phyloP scores from a whole-genome alignment of 2,888 invertebrate genomes.

The Cerastis rubricosa region DNA sequence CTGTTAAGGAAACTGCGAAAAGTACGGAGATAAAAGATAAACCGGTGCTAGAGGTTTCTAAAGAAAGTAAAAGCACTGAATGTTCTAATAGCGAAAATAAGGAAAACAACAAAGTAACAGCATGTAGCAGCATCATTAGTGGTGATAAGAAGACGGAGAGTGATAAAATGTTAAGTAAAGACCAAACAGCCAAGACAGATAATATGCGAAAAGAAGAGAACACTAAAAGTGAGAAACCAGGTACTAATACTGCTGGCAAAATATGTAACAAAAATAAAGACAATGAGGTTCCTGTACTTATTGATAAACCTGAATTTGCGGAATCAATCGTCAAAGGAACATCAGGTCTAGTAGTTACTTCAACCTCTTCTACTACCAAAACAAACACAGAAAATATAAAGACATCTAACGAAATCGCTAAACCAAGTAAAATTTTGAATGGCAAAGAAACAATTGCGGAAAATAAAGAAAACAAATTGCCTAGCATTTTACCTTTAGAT shows the following conservation, averaged over 20 bases:
- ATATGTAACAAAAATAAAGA: slow-evolving; percentile 48
- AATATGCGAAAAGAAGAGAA: slow-evolving; percentile 43
- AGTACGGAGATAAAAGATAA: slow-evolving; percentile 42
- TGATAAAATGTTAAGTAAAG: slow-evolving; percentile 20
- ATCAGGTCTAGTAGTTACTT: slow-evolving; percentile 23
- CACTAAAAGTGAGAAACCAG: slow-evolving; percentile 44
- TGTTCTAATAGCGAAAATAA: slow-evolving; percentile 25
- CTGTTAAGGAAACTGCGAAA: slow-evolving; percentile 50
- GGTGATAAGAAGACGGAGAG: slow-evolving; percentile 26
- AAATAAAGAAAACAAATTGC: slow-evolving; percentile 82
- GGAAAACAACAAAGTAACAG: slow-evolving; percentile 23
- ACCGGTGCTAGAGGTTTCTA: slow-evolving; percentile 13
- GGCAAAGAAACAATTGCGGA: slow-evolving; percentile 68
- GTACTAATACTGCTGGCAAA: slow-evolving; percentile 53
- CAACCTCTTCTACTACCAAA: slow-evolving; percentile 41
- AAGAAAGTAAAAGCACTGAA: slow-evolving; percentile 41
- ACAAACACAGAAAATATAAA: slow-evolving; percentile 57
- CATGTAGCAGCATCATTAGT: slow-evolving; percentile 3
- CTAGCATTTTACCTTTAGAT: slow-evolving; percentile 80
- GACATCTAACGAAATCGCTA: slow-evolving; percentile 60
- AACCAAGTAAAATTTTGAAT: slow-evolving; percentile 66
- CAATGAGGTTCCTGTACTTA: slow-evolving; percentile 34
- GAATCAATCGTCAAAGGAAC: slow-evolving; percentile 43
- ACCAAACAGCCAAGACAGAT: slow-evolving; percentile 14
- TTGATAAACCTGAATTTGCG: slow-evolving; percentile 46